phyloP scores from a whole-genome alignment of 1,140 invertebrate species.

The Belonocnema kinseyi region DNA sequence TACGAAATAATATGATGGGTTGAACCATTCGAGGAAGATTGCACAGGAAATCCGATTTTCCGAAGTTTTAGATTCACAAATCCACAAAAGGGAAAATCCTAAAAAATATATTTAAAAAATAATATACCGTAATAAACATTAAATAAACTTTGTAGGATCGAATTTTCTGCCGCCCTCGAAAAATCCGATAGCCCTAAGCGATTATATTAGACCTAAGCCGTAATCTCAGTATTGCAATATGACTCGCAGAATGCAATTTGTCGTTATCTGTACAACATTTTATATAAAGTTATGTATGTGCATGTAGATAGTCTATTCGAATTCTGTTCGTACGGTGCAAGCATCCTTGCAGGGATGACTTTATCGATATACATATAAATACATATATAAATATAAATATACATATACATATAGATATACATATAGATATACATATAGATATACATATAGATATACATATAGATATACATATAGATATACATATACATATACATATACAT shows the following conservation, averaged over 20 bases:
- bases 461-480: too few species aligned
- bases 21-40: conserved; percentile 18
- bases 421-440: conserved; percentile 19
- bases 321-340: conserved; percentile 24
- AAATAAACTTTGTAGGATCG: conserved; percentile 3
- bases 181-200: background rate
- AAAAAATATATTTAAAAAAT: background rate
- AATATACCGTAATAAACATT: background rate
- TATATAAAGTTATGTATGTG: conserved; percentile 28
- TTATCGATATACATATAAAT: conserved; percentile 21
- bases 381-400: conserved; percentile 14
- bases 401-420: conserved; percentile 26
- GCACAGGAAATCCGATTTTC: conserved; percentile 9
- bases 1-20: conserved; percentile 26
- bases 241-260: conserved; percentile 22
- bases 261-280: conserved; percentile 31
- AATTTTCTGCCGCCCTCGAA: background rate
- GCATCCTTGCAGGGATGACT: background rate
- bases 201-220: conserved; percentile 14
- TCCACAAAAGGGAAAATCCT: background rate
- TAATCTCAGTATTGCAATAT: conserved; percentile 31
- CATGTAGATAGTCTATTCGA: conserved; percentile 30
- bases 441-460: conserved; percentile 19
- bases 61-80: background rate
- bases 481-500: conserved; percentile 23